Evolutionary conservation across 2,797 vertebrate genomes (phyloP).

Genomic region (Rallus crepitans): DNA sequence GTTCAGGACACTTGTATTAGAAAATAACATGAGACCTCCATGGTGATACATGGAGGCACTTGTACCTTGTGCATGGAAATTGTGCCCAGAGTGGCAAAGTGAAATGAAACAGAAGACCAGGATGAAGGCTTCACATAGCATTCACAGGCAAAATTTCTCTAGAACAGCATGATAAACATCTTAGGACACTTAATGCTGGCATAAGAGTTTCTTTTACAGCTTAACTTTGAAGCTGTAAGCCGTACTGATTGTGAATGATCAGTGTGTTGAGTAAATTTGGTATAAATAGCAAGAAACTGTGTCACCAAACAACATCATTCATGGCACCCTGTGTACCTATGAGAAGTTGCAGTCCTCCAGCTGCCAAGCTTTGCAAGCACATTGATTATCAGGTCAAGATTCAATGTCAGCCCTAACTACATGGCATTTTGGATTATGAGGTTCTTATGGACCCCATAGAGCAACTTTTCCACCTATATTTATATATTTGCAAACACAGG

Average conservation of each 20-base stretch:
- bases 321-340: neutral
- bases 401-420: neutral
- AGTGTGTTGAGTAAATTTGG: neutral
- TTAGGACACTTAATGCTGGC: neutral
- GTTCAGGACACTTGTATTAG: neutral
- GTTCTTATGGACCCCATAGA: neutral
- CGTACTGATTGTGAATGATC: neutral
- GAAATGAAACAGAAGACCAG: neutral
- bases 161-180: neutral
- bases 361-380: neutral
- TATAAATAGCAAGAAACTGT: neutral
- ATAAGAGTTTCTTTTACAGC: neutral
- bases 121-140: neutral
- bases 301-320: neutral
- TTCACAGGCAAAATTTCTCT: neutral
- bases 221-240: neutral
- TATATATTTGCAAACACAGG: neutral
- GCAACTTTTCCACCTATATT: fast-evolving
- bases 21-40: neutral
- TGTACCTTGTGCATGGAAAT: neutral
- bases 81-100: neutral
- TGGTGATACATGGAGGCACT: neutral
- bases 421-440: neutral
- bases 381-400: neutral
- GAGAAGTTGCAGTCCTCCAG: neutral